phyloP scores from a whole-genome alignment of 2,113 vertebrate genomes.

The Andinoacara biseriatus region DNA sequence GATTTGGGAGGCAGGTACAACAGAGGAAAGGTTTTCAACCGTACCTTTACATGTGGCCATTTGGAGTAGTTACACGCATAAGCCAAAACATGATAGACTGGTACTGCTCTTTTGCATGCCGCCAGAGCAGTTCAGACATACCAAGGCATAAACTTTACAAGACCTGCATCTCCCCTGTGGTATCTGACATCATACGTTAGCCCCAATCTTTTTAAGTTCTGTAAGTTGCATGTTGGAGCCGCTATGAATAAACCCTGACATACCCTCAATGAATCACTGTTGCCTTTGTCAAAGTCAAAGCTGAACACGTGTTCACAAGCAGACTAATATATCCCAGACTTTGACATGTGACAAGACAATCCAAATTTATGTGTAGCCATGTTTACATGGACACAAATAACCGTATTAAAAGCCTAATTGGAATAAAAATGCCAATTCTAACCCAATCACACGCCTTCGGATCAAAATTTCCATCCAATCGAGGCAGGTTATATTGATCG shows the following conservation, averaged over 20 bases:
- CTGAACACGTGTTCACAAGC: neutral
- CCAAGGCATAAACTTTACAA: neutral
- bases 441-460: too few species aligned
- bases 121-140: neutral
- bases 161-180: neutral
- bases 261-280: neutral
- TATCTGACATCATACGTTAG: neutral
- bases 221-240: neutral
- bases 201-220: too few species aligned
- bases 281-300: neutral
- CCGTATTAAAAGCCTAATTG: neutral
- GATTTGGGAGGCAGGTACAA: neutral
- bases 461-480: neutral
- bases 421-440: neutral
- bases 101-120: neutral
- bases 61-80: neutral
- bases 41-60: neutral
- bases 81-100: neutral
- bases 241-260: neutral
- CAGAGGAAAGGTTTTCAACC: neutral
- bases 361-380: neutral
- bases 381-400: neutral
- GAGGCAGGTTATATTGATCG: neutral
- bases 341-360: neutral
- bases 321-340: neutral